These are phyloP conservation scores for Drosophila guanche DNA, from an alignment of 1,140 invertebrate genomes.

Conservation along the genomic window DNA sequence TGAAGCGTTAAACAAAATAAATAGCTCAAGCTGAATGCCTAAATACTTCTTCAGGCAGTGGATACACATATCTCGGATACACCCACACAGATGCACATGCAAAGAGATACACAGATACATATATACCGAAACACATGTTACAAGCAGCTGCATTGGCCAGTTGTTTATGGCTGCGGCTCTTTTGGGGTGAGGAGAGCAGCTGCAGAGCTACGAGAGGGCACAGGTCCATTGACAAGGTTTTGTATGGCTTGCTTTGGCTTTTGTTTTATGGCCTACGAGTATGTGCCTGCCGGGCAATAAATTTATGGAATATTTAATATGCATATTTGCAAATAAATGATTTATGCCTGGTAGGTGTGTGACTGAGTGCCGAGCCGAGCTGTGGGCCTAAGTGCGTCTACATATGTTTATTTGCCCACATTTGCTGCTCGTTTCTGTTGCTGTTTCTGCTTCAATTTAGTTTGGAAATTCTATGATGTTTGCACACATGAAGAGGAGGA, in stretches of 20 bases:
- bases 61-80: slow-evolving; percentile 21
- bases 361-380: slow-evolving; percentile 1
- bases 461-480: slow-evolving; percentile 27
- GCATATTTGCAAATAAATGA: slow-evolving; percentile 72
- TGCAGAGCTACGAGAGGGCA: slow-evolving; percentile 7
- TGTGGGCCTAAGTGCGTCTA: slow-evolving; percentile 52
- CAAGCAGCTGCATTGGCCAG: slow-evolving; percentile 53
- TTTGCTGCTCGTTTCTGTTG: slow-evolving; percentile 3
- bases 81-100: slow-evolving; percentile 16
- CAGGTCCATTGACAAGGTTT: slow-evolving; percentile 51
- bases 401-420: slow-evolving; percentile 46
- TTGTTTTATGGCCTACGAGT: slow-evolving; percentile 49
- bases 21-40: slow-evolving; percentile 50
- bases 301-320: slow-evolving; percentile 77
- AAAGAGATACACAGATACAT: slow-evolving; percentile 20
- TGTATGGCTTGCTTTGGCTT: slow-evolving; percentile 54
- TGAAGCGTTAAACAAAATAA: slow-evolving; percentile 59
- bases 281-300: slow-evolving; percentile 60
- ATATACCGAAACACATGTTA: slow-evolving; percentile 45
- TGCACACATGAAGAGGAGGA: slow-evolving; percentile 4
- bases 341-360: slow-evolving; percentile 59
- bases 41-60: slow-evolving; percentile 48
- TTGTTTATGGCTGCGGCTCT: slow-evolving; percentile 56
- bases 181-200: neutral
- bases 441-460: slow-evolving; percentile 43